Conservation (phyloP, 2,797 vertebrate species). For the Peromyscus eremicus region DNA sequence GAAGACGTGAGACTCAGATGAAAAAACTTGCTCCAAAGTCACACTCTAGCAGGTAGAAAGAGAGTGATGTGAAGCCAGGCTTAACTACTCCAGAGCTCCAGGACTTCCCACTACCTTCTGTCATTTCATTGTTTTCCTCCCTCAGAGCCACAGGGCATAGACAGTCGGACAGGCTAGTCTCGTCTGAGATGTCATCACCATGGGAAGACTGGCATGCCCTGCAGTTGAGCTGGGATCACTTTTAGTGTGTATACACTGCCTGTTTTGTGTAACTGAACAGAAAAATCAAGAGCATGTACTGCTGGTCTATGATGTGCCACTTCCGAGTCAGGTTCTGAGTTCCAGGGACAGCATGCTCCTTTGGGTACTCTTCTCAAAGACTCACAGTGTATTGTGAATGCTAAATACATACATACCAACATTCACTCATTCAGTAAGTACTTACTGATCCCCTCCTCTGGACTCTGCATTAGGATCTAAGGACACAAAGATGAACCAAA, state of each 20-base stretch:
- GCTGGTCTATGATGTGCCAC: background rate
- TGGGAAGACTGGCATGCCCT: background rate
- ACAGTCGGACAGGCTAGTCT: background rate
- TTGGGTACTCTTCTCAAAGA: background rate
- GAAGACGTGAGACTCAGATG: background rate
- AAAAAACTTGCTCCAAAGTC: background rate
- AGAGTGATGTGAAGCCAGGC: background rate
- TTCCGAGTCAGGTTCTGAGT: background rate
- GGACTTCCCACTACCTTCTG: background rate
- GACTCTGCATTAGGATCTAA: background rate
- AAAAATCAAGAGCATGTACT: background rate
- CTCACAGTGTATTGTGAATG: background rate
- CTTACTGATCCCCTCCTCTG: background rate
- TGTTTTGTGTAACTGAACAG: slow-evolving; percentile 1
- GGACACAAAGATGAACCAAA: background rate
- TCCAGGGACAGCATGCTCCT: background rate
- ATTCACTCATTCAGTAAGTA: background rate
- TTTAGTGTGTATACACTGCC: background rate
- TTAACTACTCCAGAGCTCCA: too few relatives aligned
- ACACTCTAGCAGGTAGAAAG: background rate
- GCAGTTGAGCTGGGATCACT: background rate
- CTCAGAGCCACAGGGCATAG: background rate
- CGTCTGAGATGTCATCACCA: background rate
- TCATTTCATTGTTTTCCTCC: background rate
- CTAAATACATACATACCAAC: too few relatives aligned